These are phyloP conservation scores for Fringilla coelebs DNA, from an alignment of 2,797 vertebrate genomes.

Conservation along the genomic window DNA sequence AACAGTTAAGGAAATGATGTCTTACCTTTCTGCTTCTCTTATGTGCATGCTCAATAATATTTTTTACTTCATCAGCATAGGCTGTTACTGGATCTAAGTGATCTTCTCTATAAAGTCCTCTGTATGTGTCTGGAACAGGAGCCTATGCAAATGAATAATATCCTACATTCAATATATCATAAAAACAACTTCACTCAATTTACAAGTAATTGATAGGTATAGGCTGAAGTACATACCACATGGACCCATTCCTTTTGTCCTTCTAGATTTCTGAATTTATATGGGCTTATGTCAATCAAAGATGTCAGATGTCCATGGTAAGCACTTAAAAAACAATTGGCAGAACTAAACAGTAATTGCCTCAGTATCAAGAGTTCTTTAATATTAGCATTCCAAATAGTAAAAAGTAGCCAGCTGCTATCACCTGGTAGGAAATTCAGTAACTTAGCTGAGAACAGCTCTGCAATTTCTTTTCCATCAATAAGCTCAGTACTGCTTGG, in stretches of 20 bases:
- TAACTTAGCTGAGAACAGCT: neutral
- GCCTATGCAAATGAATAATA: slow-evolving; percentile 73
- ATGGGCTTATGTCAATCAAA: slow-evolving; percentile 96
- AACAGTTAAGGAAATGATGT: neutral
- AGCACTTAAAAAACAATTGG: slow-evolving; percentile 80
- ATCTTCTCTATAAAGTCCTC: slow-evolving; percentile 84
- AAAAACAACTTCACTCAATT: neutral
- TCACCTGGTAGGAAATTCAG: neutral
- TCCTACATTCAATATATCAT: neutral
- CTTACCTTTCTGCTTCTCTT: slow-evolving; percentile 84
- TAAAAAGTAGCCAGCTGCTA: neutral
- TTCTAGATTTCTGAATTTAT: slow-evolving; percentile 92
- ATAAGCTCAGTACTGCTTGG: neutral
- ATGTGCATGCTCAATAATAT: slow-evolving; percentile 80
- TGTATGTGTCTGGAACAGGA: slow-evolving; percentile 90
- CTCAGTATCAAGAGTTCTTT: neutral
- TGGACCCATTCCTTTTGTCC: slow-evolving; percentile 98
- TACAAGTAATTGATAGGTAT: neutral
- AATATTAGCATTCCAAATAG: neutral
- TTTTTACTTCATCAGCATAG: slow-evolving; percentile 85
- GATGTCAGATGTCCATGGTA: slow-evolving; percentile 95
- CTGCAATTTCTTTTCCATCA: neutral
- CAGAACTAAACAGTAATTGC: slow-evolving; percentile 47
- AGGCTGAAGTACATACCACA: slow-evolving; percentile 84
- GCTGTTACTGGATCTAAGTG: slow-evolving; percentile 82